These are phyloP conservation scores for Hipparchia sbordonii DNA, from an alignment of 2,888 invertebrate genomes.

Conservation along the genomic window DNA sequence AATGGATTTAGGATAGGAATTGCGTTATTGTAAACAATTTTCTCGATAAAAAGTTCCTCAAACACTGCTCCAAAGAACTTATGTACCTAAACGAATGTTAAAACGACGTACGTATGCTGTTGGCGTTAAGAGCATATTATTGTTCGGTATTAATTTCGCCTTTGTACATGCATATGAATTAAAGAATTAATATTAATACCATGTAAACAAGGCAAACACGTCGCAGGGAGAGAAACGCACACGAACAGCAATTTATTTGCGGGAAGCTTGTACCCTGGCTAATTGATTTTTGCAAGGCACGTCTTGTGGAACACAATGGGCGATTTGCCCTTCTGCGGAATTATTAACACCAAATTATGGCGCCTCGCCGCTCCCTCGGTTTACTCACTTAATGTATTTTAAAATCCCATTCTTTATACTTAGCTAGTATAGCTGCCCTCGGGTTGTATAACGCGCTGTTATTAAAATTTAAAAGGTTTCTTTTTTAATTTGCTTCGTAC, in stretches of 20 bases:
- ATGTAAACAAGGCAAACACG: too few species aligned
- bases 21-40: too few species aligned
- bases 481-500: conserved; percentile 34
- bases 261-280: not conserved
- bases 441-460: conserved; percentile 38
- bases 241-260: not conserved
- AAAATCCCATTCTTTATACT: conserved; percentile 37
- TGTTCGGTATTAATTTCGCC: too few species aligned
- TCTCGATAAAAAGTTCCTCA: too few species aligned
- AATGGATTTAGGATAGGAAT: too few species aligned
- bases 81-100: too few species aligned
- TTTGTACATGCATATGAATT: too few species aligned
- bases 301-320: conserved; percentile 48
- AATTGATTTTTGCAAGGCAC: conserved; percentile 16
- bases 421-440: conserved; percentile 24
- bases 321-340: conserved; percentile 59
- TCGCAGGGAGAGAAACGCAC: too few species aligned
- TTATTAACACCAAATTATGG: conserved; percentile 72
- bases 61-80: too few species aligned
- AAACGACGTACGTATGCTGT: too few species aligned
- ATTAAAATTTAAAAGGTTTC: conserved; percentile 25
- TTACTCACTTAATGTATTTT: conserved; percentile 65
- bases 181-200: too few species aligned
- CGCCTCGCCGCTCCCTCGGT: conserved; percentile 50
- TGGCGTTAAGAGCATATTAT: too few species aligned